These are phyloP conservation scores for Polia nebulosa DNA, from an alignment of 2,888 invertebrate genomes.

Conservation along the genomic window DNA sequence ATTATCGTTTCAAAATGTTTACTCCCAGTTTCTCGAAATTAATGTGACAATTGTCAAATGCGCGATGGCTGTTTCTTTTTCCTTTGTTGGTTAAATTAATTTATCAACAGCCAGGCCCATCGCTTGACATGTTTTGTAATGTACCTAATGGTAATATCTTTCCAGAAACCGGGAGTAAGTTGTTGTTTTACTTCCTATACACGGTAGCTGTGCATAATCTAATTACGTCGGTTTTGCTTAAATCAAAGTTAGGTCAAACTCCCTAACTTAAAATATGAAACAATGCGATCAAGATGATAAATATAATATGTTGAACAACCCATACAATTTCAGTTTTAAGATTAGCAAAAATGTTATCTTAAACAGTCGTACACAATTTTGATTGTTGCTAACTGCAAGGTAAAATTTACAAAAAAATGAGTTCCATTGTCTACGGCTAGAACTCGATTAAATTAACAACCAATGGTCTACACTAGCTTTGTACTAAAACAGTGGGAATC, in stretches of 20 bases:
- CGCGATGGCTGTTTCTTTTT: neutral
- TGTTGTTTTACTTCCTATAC: neutral
- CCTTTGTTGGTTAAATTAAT: neutral
- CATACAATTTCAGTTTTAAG: neutral
- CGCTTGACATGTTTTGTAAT: neutral
- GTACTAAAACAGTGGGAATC: neutral
- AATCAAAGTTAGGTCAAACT: neutral
- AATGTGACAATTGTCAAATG: neutral
- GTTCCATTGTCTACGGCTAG: neutral
- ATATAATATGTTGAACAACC: neutral
- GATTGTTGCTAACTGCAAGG: neutral
- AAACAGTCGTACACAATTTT: neutral
- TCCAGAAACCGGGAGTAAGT: neutral
- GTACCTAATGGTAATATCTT: neutral
- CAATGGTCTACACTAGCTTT: neutral
- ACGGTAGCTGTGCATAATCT: neutral
- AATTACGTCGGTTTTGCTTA: slow-evolving; percentile 7
- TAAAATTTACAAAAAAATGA: neutral
- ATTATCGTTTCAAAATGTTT: slow-evolving; percentile 6
- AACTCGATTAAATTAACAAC: neutral
- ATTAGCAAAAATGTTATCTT: neutral
- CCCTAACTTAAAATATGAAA: neutral
- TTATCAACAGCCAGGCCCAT: neutral
- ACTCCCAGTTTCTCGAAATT: neutral
- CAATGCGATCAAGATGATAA: neutral